phyloP scores from a whole-genome alignment of 2,797 vertebrate genomes.

The Hephaestus fuliginosus region DNA sequence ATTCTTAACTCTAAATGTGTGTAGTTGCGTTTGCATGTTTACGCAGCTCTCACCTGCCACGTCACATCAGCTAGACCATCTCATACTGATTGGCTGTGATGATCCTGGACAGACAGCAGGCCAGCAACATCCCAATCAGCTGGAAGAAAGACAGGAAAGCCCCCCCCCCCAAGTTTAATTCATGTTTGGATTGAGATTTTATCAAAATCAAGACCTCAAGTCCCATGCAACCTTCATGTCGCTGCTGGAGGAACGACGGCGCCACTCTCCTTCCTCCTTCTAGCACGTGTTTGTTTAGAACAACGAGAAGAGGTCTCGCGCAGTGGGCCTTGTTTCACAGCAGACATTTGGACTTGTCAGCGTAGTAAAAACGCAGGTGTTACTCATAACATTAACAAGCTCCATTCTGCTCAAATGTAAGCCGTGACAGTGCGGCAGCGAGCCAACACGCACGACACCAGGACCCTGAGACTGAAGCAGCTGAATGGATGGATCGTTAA shows the following conservation, averaged over 20 bases:
- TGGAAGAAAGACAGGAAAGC: conserved; percentile 70
- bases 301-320: neutral
- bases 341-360: neutral
- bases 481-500: neutral
- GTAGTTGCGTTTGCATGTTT: neutral
- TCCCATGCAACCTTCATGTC: neutral
- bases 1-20: neutral
- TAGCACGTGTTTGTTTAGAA: neutral
- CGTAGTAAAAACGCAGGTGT: neutral
- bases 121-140: conserved; percentile 98
- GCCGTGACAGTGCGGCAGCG: neutral
- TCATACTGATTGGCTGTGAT: conserved; percentile 99
- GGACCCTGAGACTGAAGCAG: neutral
- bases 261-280: neutral
- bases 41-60: conserved; percentile 67
- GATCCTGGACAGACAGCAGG: conserved; percentile 98
- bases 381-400: neutral
- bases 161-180: neutral
- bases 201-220: neutral
- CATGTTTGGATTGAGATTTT: neutral
- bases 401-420: neutral
- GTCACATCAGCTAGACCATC: conserved; percentile 93
- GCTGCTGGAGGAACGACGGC: neutral
- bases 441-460: neutral
- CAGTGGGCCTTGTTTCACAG: neutral